Evolutionary conservation across 2,888 invertebrate genomes (phyloP).

Genomic region (Cerceris ruficornis): DNA sequence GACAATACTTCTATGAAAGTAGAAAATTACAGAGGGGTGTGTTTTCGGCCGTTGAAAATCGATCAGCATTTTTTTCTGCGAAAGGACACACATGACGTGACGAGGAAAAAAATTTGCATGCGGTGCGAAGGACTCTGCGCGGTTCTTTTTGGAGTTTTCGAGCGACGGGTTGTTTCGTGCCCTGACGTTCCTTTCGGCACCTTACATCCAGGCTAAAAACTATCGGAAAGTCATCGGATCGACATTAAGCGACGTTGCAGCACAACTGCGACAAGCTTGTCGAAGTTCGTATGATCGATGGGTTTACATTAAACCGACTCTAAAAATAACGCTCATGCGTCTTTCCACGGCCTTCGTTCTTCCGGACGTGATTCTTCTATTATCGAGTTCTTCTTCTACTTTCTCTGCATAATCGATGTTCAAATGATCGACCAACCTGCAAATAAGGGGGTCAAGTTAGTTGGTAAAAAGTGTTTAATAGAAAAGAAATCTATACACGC

Average conservation of each 20-base stretch:
- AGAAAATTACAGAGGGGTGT: not conserved
- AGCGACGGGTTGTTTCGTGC: conserved; percentile 46
- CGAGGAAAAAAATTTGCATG: conserved; percentile 80
- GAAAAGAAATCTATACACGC: too few relatives aligned
- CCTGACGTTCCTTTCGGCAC: conserved; percentile 65
- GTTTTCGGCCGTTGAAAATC: conserved; percentile 31
- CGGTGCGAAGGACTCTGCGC: conserved; percentile 14
- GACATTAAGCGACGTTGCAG: conserved; percentile 71
- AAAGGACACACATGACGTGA: conserved; percentile 78
- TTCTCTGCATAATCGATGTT: not conserved
- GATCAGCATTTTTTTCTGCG: conserved; percentile 70
- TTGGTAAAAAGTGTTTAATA: too few relatives aligned
- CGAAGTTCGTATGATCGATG: conserved; percentile 72
- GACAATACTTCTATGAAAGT: not conserved
- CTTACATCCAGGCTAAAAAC: conserved; percentile 57
- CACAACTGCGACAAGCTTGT: conserved; percentile 58
- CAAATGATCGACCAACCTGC: too few relatives aligned
- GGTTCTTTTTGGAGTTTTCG: conserved; percentile 61
- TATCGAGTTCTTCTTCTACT: too few relatives aligned
- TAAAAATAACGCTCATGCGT: conserved; percentile 8
- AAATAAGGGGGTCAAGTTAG: too few relatives aligned
- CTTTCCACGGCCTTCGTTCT: not conserved
- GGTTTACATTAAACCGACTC: conserved; percentile 21
- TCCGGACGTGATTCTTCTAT: not conserved
- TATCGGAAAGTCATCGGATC: conserved; percentile 80